Evolutionary conservation across 2,113 vertebrate species (phyloP).

Genomic region (Ovis aries): DNA sequence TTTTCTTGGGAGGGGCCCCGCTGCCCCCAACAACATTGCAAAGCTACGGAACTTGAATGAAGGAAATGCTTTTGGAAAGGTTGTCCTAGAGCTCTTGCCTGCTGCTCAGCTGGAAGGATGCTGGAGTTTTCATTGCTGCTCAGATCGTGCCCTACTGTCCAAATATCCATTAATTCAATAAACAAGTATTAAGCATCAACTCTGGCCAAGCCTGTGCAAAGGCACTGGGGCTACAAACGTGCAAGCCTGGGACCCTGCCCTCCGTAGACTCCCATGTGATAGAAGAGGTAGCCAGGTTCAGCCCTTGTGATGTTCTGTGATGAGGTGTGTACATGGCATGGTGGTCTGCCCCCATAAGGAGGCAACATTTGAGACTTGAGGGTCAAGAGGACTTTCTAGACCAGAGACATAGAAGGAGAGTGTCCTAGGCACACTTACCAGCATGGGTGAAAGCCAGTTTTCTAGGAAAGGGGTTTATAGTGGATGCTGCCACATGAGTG

Average conservation of each 20-base stretch:
- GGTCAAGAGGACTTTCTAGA: not conserved
- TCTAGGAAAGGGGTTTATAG: not conserved
- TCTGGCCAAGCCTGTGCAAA: not conserved
- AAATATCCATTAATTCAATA: not conserved
- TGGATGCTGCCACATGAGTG: not conserved
- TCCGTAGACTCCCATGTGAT: not conserved
- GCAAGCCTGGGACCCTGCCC: not conserved
- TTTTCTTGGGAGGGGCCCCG: slow-evolving; percentile 22
- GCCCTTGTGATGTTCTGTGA: fast-evolving
- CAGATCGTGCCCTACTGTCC: not conserved
- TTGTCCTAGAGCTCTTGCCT: not conserved
- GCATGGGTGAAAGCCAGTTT: not conserved
- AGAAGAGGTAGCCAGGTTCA: not conserved
- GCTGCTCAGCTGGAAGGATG: not conserved
- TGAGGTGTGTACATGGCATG: fast-evolving
- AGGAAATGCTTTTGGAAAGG: not conserved
- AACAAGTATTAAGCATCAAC: not conserved
- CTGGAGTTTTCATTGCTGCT: not conserved
- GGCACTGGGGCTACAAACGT: not conserved
- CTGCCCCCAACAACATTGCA: not conserved
- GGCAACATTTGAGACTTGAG: not conserved
- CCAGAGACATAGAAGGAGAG: not conserved
- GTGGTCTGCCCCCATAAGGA: not conserved
- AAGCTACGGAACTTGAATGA: slow-evolving; percentile 36
- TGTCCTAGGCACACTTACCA: not conserved